phyloP scores from a whole-genome alignment of 2,888 invertebrate species.

The Pherbina coryleti region DNA sequence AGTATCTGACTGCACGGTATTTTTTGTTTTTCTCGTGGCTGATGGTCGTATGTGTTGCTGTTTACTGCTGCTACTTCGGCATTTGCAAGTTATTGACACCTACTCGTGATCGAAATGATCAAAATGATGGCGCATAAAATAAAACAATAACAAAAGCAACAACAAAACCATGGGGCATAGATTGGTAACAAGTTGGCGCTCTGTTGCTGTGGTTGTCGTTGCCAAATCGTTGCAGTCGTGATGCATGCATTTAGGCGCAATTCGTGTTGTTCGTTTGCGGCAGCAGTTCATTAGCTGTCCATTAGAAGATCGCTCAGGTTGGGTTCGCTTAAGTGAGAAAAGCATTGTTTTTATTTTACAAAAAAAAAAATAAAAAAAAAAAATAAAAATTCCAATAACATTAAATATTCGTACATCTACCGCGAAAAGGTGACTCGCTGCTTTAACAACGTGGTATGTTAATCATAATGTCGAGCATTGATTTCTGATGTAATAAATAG shows the following conservation, averaged over 20 bases:
- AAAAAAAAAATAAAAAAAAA: not conserved
- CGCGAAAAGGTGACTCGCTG: not conserved
- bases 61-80: not conserved
- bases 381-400: not conserved
- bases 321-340: not conserved
- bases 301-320: constrained; percentile 30
- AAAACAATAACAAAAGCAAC: constrained; percentile 41
- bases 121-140: constrained; percentile 23
- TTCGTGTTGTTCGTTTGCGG: constrained; percentile 20
- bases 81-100: constrained; percentile 52
- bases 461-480: constrained; percentile 63
- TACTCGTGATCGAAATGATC: constrained; percentile 52
- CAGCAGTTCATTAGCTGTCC: constrained; percentile 33
- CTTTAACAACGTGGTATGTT: constrained; percentile 65
- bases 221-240: constrained; percentile 23
- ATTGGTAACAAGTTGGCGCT: not conserved
- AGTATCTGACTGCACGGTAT: not conserved
- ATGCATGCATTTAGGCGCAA: constrained; percentile 37
- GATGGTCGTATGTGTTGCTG: not conserved
- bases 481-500: constrained; percentile 24
- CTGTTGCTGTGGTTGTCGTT: not conserved
- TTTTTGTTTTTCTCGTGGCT: not conserved
- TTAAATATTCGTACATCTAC: not conserved
- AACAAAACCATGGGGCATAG: constrained; percentile 14
- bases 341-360: not conserved